phyloP scores from a whole-genome alignment of 2,888 invertebrate genomes.

The Cephus runcator region DNA sequence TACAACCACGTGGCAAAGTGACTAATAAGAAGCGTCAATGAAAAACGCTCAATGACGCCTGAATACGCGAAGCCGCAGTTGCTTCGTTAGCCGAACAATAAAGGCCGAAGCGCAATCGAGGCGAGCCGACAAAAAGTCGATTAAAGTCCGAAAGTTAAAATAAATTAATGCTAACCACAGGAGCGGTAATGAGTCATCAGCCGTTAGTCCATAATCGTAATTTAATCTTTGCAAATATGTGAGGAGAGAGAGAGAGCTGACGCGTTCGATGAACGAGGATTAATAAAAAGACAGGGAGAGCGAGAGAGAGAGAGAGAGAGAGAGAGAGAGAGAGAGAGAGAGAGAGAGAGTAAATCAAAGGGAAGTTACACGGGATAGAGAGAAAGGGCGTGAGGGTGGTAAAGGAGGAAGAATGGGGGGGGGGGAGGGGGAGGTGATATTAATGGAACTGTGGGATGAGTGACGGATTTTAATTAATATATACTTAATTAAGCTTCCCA shows the following conservation, averaged over 20 bases:
- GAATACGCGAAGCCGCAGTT: background rate
- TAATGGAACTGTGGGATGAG: conserved; percentile 11
- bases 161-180: conserved; percentile 38
- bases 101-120: background rate
- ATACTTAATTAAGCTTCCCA: conserved; percentile 56
- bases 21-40: background rate
- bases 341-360: background rate
- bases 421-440: background rate
- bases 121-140: background rate
- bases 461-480: conserved; percentile 58
- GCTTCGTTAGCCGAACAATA: background rate
- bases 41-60: background rate
- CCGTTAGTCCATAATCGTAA: conserved; percentile 39
- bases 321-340: background rate
- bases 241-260: conserved; percentile 4
- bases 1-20: background rate
- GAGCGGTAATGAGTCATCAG: conserved; percentile 29
- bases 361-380: background rate
- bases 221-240: conserved; percentile 44
- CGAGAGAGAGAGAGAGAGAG: background rate
- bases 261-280: background rate
- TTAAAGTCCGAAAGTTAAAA: conserved; percentile 30
- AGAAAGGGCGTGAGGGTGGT: background rate
- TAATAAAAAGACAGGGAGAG: background rate
- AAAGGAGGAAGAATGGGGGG: background rate